phyloP scores from a whole-genome alignment of 2,888 invertebrate species.

The Augiades crinisus region DNA sequence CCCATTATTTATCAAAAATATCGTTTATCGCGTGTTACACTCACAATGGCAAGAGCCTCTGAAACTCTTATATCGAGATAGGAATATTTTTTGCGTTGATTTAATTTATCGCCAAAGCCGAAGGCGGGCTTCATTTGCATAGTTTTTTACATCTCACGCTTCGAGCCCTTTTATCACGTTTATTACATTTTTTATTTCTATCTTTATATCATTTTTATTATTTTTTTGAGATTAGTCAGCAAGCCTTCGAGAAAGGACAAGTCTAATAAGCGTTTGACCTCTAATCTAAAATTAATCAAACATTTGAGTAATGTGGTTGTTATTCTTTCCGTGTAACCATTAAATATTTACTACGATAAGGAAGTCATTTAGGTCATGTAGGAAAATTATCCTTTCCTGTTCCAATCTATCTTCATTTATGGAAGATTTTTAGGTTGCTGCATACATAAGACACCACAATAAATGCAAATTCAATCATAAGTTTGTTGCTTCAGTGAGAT shows the following conservation, averaged over 20 bases:
- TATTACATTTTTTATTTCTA: constrained; percentile 11
- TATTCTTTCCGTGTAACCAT: neutral
- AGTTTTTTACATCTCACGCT: constrained; percentile 12
- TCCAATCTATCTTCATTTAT: neutral
- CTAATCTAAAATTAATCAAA: constrained; percentile 15
- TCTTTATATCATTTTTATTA: constrained; percentile 14
- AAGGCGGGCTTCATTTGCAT: constrained; percentile 12
- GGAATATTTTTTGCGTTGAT: constrained; percentile 17
- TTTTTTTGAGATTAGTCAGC: neutral
- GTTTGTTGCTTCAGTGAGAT: too few species aligned
- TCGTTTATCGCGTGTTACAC: too few species aligned
- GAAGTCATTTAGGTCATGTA: neutral
- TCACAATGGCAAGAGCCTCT: neutral
- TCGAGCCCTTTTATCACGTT: constrained; percentile 6
- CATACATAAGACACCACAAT: too few species aligned
- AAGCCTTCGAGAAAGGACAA: too few species aligned
- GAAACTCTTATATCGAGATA: constrained; percentile 1
- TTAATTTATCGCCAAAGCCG: constrained; percentile 14
- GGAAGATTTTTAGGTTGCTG: too few species aligned
- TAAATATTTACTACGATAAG: constrained; percentile 6
- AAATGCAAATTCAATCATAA: too few species aligned
- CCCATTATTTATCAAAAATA: too few species aligned
- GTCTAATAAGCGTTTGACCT: constrained; percentile 5
- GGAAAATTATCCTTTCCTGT: neutral
- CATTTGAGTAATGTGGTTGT: neutral